Base-by-base conservation (phyloP, 2,797 vertebrate genomes). In the Adrianichthys oophorus region DNA sequence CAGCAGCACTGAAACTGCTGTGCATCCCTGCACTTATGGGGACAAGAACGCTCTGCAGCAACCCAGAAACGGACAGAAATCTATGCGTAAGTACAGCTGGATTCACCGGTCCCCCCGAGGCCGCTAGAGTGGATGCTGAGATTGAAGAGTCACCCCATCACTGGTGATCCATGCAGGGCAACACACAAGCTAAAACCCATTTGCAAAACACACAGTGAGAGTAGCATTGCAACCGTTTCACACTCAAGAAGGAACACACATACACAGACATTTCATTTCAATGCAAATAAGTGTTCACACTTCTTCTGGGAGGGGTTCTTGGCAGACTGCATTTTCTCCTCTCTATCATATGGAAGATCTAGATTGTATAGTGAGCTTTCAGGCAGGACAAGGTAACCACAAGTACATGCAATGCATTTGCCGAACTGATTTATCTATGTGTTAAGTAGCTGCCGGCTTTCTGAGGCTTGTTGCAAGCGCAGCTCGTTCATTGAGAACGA, bases 261-360 rank as follows among this genome's bases (percentile, higher is more conserved):
- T 52, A 47, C 19, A 23, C 67, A 78, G 72, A 74, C 82, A 76
- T 67, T 85, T 89, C 76, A 88, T 91, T 91, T 89, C 85, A 84
- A 91, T 92, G 88, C 86, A 90, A 90, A 90, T 90, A 81, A 68
- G 80, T 56, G 56, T 76, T 73, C 15, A 18, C 67, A 49, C 54
- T 55, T 78, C 79, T 81, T 77, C 68, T 75, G 74, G 79, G 81
- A 79, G 55, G 55, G 62, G 56, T 60, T 76, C 62, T 65, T 56
- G 55, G 65, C 69, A 75, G 63, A 82, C 80, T 89, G 79, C 69
- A 81, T 91, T 87, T 87, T 85, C 77, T 76, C 58, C 24, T 79
- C 74, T 66, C 68, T 77, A 83, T 80, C 78, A 65, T 76, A 69
- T 56, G 58, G 68, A 68, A 60, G 66, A 84, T 86, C 62, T 82